phyloP scores from a whole-genome alignment of 1,140 invertebrate genomes.

The Scaptomyza hsui region DNA sequence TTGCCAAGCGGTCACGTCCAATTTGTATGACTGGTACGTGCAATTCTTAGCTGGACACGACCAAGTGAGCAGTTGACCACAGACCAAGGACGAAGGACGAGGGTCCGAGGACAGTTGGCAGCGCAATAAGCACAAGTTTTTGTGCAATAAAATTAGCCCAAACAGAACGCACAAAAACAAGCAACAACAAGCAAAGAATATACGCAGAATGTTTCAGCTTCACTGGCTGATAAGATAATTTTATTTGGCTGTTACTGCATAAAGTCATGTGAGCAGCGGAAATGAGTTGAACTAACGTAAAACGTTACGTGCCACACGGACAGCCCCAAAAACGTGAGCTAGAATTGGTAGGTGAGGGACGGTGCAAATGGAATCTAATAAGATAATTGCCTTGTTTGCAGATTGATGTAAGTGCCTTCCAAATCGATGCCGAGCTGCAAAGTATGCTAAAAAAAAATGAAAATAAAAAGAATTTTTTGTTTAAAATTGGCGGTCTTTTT shows the following conservation, averaged over 20 bases:
- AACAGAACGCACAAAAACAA: constrained; percentile 27
- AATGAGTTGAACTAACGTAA: constrained; percentile 79
- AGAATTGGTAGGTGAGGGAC: background rate
- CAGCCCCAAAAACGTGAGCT: background rate
- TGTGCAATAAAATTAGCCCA: constrained; percentile 78
- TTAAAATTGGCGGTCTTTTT: too few relatives aligned
- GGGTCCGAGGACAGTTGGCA: constrained; percentile 26
- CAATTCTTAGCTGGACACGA: constrained; percentile 56
- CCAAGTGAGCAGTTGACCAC: background rate
- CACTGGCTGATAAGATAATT: constrained; percentile 78
- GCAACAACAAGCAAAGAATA: constrained; percentile 15
- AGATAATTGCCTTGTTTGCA: constrained; percentile 63
- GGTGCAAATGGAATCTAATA: constrained; percentile 61
- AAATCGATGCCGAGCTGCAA: background rate
- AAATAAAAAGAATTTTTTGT: too few relatives aligned
- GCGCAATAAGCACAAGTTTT: constrained; percentile 76
- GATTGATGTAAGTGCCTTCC: constrained; percentile 38
- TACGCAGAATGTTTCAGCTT: constrained; percentile 59
- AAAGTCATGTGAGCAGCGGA: constrained; percentile 78
- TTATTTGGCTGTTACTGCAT: constrained; percentile 80
- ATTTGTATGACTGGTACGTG: constrained; percentile 75
- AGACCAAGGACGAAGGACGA: background rate
- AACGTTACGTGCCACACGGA: constrained; percentile 59
- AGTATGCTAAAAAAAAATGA: too few relatives aligned
- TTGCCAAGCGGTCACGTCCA: constrained; percentile 72